Base-by-base conservation (phyloP, 1,140 invertebrate species). In the Drosophila aff. region DNA sequence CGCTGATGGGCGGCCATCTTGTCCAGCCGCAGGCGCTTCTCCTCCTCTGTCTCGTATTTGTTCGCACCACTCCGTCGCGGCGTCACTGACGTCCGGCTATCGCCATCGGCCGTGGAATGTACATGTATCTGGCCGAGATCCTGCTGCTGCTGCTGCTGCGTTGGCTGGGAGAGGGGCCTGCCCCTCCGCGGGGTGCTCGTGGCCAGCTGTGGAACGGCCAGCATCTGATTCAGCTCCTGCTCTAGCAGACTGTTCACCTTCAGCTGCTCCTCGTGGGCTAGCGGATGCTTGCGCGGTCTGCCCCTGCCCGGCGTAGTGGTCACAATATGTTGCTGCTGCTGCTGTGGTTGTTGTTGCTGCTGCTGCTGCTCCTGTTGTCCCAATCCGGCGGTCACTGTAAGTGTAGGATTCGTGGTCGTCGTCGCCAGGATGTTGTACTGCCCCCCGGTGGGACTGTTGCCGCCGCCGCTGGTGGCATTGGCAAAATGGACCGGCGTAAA, bases 1-100 rank as follows among this genome's bases (percentile, higher is more conserved):
- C 92, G 72, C 74, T 93, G 92, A 64, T 92, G 87, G 18, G 92
- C 91, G 3, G 92, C 92, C 94, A 93, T 79, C 91, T 93, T 67
- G 91, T 94, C 64, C 31, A 92, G 59, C 0, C 92, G 81, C 6
- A 91, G 38, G 0, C 92, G 92, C 57, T 92, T 92, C 71, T 93
- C 92, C 5, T 92, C 91, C 28, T 92, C 91, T 10, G 89, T 92
- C 62, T 93, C 92, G 55, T 92, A 92, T 59, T 92, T 92, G 50
- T 81, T 81, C 18, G 74, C 68, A 15, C 81, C 82, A 21, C 74
- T 80, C 58, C 90, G 90, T 28, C 85, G 79, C 44, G 81, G 71
- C 53, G 84, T 76, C 10, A 69, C 38, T 23, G 68, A 57, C 38
- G 49, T 28, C 50, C 59, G 60, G 53, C 50, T 63, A 33, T 84